Conservation (phyloP, 2,888 invertebrate genomes). For the Sepioteuthis lessoniana region DNA sequence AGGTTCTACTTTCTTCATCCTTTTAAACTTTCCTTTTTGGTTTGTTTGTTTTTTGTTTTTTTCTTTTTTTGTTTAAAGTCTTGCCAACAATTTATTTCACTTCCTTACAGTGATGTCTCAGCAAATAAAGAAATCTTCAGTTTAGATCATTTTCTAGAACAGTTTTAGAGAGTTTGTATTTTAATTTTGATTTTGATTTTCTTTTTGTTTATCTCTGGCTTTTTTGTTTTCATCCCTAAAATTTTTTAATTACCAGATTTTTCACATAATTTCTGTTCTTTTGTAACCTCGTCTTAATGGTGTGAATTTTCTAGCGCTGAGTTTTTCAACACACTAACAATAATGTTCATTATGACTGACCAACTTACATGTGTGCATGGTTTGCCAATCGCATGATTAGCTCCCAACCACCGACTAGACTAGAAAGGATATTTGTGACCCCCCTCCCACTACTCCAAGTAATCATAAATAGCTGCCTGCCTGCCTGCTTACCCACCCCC, state of each 20-base stretch:
- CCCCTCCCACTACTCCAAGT: not conserved
- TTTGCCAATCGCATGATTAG: constrained; percentile 4
- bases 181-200: not conserved
- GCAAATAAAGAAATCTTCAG: constrained; percentile 25
- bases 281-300: constrained; percentile 9
- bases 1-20: not conserved
- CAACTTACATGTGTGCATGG: constrained; percentile 9
- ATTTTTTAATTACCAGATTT: not conserved
- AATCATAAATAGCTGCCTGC: constrained; percentile 33
- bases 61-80: not conserved
- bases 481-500: not conserved
- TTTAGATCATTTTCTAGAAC: not conserved
- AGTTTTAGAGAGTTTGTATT: not conserved
- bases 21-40: not conserved
- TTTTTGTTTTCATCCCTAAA: not conserved
- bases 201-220: not conserved
- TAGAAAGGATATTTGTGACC: constrained; percentile 14
- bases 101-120: constrained; percentile 15
- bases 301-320: not conserved
- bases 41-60: not conserved
- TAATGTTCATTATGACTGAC: not conserved
- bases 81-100: not conserved
- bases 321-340: not conserved
- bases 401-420: not conserved
- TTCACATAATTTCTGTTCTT: not conserved